Percentiles rank a stretch among this genome's conserved stretches.
Conservation (phyloP, 2,797 vertebrate species). For the Onychomys arenicola region DNA sequence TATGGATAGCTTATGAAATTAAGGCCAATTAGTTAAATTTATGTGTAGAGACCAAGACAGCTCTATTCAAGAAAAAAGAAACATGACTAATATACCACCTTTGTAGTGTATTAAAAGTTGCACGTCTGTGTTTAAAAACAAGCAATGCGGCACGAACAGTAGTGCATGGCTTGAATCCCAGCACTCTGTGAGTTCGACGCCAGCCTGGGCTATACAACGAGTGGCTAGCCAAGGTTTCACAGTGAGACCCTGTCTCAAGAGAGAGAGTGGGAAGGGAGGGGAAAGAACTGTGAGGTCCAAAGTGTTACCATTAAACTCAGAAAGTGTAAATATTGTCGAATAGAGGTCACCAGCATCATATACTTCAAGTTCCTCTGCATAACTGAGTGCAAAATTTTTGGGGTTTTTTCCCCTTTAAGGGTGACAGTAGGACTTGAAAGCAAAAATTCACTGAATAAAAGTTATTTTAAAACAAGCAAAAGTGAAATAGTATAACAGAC, state of each 20-base stretch:
- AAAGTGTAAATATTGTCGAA: neutral
- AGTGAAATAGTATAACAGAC: neutral
- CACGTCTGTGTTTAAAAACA: neutral
- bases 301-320: neutral
- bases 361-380: conserved; percentile 27
- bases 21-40: conserved; percentile 11
- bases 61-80: neutral
- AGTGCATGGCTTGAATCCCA: neutral
- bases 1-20: neutral
- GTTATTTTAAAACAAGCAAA: conserved; percentile 44
- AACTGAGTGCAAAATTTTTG: conserved; percentile 18
- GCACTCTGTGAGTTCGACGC: neutral
- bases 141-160: neutral
- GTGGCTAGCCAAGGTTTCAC: neutral
- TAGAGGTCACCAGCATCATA: neutral
- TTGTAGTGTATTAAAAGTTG: conserved; percentile 9
- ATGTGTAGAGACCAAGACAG: neutral
- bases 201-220: neutral
- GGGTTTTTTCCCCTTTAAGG: neutral
- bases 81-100: neutral
- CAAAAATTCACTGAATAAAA: conserved; percentile 6
- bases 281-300: neutral
- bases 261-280: neutral
- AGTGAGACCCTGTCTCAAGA: neutral
- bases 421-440: neutral